Evolutionary conservation across 2,113 vertebrate genomes (phyloP), one percentile per base, ranked within the genome.

Genomic region (Sinocyclocheilus grahami): DNA sequence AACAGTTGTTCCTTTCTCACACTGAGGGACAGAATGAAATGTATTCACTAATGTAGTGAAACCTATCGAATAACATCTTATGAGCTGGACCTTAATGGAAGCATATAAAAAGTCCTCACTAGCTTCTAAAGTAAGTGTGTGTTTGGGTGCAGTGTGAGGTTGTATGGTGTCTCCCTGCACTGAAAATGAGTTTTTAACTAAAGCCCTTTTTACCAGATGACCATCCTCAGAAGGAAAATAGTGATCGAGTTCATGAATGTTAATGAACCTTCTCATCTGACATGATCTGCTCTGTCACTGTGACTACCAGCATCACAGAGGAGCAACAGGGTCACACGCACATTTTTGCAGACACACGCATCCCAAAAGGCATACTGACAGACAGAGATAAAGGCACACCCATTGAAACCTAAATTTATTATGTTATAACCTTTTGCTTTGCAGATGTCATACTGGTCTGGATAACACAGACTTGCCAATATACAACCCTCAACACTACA

Each of bases 181-280:
- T 30, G 30, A 20, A 37, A 37, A 20, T 39, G 0, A 37, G 33
- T 18, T 39, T 71, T 72, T 72, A 39, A 37, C 20, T 60, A 62
- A 42, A 37, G 37, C 11, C 37, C 7, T 72, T 39, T 42, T 39
- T 22, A 48, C 39, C 22, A 75, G 42, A 30, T 46, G 82, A 74
- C 93, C 88, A 90, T 93, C 92, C 90, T 82, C 86, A 83, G 84
- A 20, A 42, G 69, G 69, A 39, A 72, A 72, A 72, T 9, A 83
- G 48, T 12, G 83, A 85, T 87, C 71, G 85, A 89, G 77, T 48
- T 60, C 20, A 90, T 92, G 83, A 92, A 92, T 94, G 93, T 95
- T 84, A 87, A 93, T 91, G 86, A 93, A 86, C 84, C 85, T 82
- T 79, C 85, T 90, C 84, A 90, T 90, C 90, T 94, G 92, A 92